Percentiles rank a stretch among this genome's conserved stretches.
Evolutionary conservation across 2,797 vertebrate genomes (phyloP).

Genomic region (Pagetopsis macropterus): DNA sequence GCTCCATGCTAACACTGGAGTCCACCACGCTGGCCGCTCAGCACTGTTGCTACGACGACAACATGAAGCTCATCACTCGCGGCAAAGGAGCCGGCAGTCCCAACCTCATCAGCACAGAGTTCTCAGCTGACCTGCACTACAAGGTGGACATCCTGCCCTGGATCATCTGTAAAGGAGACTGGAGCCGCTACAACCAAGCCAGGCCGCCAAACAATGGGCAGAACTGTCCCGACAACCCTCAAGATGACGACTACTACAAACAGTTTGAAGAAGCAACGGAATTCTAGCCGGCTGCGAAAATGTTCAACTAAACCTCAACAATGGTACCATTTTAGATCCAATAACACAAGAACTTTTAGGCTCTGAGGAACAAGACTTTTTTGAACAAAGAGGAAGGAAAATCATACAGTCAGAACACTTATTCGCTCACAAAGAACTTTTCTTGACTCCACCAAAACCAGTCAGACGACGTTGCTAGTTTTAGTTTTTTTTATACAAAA

Average conservation of each 20-base stretch:
- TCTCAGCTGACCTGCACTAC: slow-evolving; percentile 95
- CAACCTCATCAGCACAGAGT: slow-evolving; percentile 93
- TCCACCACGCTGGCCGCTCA: slow-evolving; percentile 93
- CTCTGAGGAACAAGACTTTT: slow-evolving; percentile 59
- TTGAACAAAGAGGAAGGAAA: slow-evolving; percentile 51
- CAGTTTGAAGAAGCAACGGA: slow-evolving; percentile 94
- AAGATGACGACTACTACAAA: slow-evolving; percentile 89
- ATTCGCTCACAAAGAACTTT: slow-evolving; percentile 49
- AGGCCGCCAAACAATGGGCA: slow-evolving; percentile 92
- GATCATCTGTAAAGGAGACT: slow-evolving; percentile 97
- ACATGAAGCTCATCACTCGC: slow-evolving; percentile 90
- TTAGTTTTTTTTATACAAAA: slow-evolving; percentile 34
- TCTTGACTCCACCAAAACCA: slow-evolving; percentile 50
- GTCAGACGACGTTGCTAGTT: slow-evolving; percentile 33
- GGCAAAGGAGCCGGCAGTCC: slow-evolving; percentile 92
- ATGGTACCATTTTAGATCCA: slow-evolving; percentile 53
- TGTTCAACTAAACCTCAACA: slow-evolving; percentile 53
- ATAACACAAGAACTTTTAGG: slow-evolving; percentile 43
- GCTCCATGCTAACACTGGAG: slow-evolving; percentile 90
- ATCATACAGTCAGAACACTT: slow-evolving; percentile 34
- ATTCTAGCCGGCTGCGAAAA: slow-evolving; percentile 72
- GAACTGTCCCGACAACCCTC: slow-evolving; percentile 87
- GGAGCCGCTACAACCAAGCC: slow-evolving; percentile 92
- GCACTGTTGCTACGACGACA: slow-evolving; percentile 93
- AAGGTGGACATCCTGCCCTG: slow-evolving; percentile 94